Conservation (phyloP, 2,888 invertebrate species). For the Arctia plantaginis region DNA sequence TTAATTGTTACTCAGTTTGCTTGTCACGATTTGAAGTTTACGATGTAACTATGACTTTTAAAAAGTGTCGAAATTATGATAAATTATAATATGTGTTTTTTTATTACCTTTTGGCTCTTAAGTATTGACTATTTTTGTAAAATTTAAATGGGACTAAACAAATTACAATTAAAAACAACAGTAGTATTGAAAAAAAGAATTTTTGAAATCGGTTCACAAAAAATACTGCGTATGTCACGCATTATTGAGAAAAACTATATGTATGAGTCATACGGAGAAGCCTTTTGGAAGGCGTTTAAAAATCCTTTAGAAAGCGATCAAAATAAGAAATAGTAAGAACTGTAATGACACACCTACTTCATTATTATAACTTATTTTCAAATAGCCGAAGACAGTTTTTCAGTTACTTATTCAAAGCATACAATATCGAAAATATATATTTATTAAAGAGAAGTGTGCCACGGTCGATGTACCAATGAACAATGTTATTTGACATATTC, state of each 20-base stretch:
- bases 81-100: neutral
- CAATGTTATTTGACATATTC: constrained; percentile 50
- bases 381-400: neutral
- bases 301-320: neutral
- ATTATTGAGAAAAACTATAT: no score
- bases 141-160: no score
- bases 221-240: no score
- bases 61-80: neutral
- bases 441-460: constrained; percentile 48
- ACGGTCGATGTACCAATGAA: constrained; percentile 50
- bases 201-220: no score
- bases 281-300: neutral
- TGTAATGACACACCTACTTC: neutral
- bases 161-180: no score
- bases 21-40: no score
- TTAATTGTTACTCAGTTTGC: neutral
- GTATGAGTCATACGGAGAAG: neutral
- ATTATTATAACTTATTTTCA: neutral
- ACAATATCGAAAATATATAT: constrained; percentile 15
- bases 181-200: no score
- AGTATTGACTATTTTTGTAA: neutral
- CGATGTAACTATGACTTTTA: no score
- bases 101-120: neutral
- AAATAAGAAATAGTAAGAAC: neutral
- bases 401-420: constrained; percentile 14